Evolutionary conservation across 2,113 vertebrate genomes (phyloP).

Genomic region (Antechinus stuartii): DNA sequence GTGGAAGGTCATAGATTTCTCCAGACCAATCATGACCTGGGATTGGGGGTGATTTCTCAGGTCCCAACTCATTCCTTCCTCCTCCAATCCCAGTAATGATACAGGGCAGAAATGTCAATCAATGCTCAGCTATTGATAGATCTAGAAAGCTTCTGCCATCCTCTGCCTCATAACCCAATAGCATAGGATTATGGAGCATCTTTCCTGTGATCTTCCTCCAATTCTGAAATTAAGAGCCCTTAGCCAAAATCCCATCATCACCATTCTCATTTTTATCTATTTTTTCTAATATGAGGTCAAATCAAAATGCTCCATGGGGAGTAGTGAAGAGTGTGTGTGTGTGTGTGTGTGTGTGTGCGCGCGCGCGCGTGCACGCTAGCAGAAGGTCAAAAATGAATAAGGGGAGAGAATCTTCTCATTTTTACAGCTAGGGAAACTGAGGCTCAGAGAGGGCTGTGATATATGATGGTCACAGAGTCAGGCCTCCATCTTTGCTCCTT

Average conservation of each 20-base stretch:
- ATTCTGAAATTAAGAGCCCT: not conserved
- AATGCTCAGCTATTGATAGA: not conserved
- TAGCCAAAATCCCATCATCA: not conserved
- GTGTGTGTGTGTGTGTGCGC: too few species aligned
- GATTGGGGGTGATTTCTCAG: not conserved
- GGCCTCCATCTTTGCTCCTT: not conserved
- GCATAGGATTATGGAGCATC: not conserved
- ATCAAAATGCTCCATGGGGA: not conserved
- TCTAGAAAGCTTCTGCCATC: not conserved
- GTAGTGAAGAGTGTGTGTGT: too few species aligned
- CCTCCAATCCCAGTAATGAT: not conserved
- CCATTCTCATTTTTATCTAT: not conserved
- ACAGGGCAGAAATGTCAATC: not conserved
- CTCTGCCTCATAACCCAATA: not conserved
- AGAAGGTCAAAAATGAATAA: too few species aligned
- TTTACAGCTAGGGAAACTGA: not conserved
- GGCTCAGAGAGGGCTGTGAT: not conserved
- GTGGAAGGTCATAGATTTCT: not conserved
- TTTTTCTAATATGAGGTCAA: not conserved
- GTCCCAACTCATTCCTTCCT: not conserved
- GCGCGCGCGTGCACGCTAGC: too few species aligned
- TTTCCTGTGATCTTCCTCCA: not conserved
- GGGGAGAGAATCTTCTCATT: not conserved
- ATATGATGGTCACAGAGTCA: not conserved
- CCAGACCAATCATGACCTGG: not conserved